Percentiles rank a stretch among this genome's conserved stretches.
Evolutionary conservation across 2,797 vertebrate genomes (phyloP).

Genomic region (Leptatherina wallacei): DNA sequence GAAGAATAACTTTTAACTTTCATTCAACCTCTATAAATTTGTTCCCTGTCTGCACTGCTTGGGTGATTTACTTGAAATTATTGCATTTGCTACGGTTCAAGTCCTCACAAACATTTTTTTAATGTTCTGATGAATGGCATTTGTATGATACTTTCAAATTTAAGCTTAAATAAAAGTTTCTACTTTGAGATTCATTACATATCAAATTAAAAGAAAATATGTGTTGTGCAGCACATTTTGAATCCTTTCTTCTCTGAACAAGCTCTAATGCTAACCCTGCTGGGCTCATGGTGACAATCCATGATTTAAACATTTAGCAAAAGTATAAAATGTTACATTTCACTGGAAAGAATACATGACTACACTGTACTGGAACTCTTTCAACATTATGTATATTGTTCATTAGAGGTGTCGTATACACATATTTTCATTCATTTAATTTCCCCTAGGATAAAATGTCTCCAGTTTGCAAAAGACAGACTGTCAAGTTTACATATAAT

Average conservation of each 20-base stretch:
- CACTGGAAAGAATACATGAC: not conserved
- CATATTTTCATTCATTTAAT: not conserved
- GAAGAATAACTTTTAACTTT: slow-evolving; percentile 29
- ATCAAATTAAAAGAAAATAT: slow-evolving; percentile 57
- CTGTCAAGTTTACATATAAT: not conserved
- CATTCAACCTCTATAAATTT: slow-evolving; percentile 28
- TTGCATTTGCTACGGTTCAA: slow-evolving; percentile 33
- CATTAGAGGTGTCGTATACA: slow-evolving; percentile 6
- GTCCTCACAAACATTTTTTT: slow-evolving; percentile 28
- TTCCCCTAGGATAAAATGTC: not conserved
- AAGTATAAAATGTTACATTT: not conserved
- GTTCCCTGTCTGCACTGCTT: slow-evolving; percentile 17
- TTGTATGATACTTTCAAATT: slow-evolving; percentile 38
- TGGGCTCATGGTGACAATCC: slow-evolving; percentile 1
- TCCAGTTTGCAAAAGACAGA: not conserved
- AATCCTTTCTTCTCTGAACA: slow-evolving; percentile 44
- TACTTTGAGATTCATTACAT: slow-evolving; percentile 30
- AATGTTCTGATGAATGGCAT: slow-evolving; percentile 46
- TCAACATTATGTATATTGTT: not conserved
- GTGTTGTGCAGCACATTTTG: slow-evolving; percentile 29
- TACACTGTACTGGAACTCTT: not conserved
- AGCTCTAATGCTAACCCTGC: slow-evolving; percentile 37
- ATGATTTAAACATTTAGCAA: not conserved
- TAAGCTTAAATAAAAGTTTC: slow-evolving; percentile 29
- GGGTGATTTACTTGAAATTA: slow-evolving; percentile 36